These are phyloP conservation scores for Syngnathus scovelli DNA, from an alignment of 2,113 vertebrate species.

Conservation along the genomic window DNA sequence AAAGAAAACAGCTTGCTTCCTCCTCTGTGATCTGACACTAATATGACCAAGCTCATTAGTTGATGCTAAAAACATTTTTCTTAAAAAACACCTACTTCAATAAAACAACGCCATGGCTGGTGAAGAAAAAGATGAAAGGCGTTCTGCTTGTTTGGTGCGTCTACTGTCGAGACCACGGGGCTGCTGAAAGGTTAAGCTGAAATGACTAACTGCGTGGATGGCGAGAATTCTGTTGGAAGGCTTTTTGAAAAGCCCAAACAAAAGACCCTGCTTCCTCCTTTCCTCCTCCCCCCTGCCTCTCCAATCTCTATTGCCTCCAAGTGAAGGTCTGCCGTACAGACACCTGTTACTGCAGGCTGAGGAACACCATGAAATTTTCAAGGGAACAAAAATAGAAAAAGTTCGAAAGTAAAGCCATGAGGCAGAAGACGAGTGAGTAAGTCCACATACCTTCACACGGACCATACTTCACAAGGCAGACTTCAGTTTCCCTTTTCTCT, in stretches of 20 bases:
- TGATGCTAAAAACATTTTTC: constrained; percentile 11
- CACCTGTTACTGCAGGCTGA: constrained; percentile 61
- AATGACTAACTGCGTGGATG: constrained; percentile 36
- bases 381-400: not conserved
- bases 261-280: constrained; percentile 31
- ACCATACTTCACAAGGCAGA: constrained; percentile 60
- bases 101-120: constrained; percentile 11
- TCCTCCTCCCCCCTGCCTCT: constrained; percentile 4
- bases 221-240: constrained; percentile 28
- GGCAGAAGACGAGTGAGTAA: not conserved
- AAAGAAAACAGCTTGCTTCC: constrained; percentile 7
- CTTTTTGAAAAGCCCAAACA: constrained; percentile 45
- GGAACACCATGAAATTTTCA: not conserved
- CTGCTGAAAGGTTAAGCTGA: constrained; percentile 13
- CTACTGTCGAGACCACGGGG: constrained; percentile 14
- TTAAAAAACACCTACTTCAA: constrained; percentile 25
- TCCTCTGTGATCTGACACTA: not conserved
- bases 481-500: constrained; percentile 28
- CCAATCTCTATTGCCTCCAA: constrained; percentile 45
- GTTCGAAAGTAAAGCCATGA: not conserved
- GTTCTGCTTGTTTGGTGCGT: constrained; percentile 8
- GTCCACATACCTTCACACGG: constrained; percentile 65
- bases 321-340: constrained; percentile 45
- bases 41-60: constrained; percentile 15
- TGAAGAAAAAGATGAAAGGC: constrained; percentile 23